phyloP scores from a whole-genome alignment of 2,888 invertebrate genomes.

The Nephrotoma appendiculata region DNA sequence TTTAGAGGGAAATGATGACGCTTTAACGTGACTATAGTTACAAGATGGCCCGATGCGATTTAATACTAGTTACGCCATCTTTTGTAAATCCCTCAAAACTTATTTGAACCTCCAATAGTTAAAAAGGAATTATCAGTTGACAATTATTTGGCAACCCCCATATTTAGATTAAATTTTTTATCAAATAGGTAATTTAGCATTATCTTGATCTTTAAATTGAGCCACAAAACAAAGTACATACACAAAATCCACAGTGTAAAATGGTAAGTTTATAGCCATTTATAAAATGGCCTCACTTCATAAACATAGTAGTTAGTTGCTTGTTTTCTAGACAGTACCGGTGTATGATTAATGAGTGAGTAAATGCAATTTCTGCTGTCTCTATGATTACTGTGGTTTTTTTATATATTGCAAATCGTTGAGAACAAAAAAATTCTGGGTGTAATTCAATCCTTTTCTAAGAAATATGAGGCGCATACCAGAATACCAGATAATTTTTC shows the following conservation, averaged over 20 bases:
- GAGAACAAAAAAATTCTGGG: background rate
- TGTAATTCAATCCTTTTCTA: background rate
- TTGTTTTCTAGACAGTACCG: background rate
- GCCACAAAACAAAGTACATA: too few relatives aligned
- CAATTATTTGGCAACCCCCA: too few relatives aligned
- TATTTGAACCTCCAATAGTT: too few relatives aligned
- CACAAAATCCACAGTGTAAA: background rate
- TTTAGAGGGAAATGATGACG: too few relatives aligned
- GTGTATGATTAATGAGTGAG: background rate
- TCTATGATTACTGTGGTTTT: background rate
- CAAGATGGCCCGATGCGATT: too few relatives aligned
- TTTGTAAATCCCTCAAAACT: too few relatives aligned
- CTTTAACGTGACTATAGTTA: too few relatives aligned
- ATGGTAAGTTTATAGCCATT: background rate
- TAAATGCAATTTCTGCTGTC: background rate
- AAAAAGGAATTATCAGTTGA: too few relatives aligned
- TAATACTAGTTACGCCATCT: too few relatives aligned
- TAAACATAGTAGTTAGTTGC: background rate
- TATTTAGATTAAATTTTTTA: too few relatives aligned
- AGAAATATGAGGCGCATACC: background rate
- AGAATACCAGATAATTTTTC: background rate
- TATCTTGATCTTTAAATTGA: too few relatives aligned
- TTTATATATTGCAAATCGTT: background rate
- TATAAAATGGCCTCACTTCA: background rate
- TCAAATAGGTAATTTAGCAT: too few relatives aligned